phyloP scores from a whole-genome alignment of 2,888 invertebrate species.

The Chirona hameri region DNA sequence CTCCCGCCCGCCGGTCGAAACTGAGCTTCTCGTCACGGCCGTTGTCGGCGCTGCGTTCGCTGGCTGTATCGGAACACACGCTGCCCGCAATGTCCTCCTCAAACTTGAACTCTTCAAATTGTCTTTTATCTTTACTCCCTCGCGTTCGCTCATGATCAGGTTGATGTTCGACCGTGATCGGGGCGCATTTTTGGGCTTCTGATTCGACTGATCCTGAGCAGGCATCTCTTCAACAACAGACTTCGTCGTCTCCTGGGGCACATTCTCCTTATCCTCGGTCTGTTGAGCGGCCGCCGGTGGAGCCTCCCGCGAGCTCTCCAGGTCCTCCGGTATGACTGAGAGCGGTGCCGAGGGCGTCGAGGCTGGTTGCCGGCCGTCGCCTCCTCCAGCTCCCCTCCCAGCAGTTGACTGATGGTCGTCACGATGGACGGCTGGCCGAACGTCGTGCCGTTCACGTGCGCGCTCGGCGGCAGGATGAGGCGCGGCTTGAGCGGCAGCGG shows the following conservation, averaged over 20 bases:
- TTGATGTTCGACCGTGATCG: conserved; percentile 38
- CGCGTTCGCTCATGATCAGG: conserved; percentile 53
- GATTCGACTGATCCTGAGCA: background rate
- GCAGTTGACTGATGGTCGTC: conserved; percentile 42
- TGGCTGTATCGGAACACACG: conserved; percentile 34
- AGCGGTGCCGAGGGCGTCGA: background rate
- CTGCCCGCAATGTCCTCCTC: conserved; percentile 56
- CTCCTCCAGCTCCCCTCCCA: conserved; percentile 41
- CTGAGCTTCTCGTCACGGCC: conserved; percentile 46
- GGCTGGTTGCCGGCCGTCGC: conserved; percentile 47
- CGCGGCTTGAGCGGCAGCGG: conserved; percentile 22
- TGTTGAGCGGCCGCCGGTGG: background rate
- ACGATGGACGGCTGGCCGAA: conserved; percentile 38
- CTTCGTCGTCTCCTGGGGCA: background rate
- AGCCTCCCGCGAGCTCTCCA: background rate
- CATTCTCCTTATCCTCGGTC: background rate
- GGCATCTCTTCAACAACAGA: background rate
- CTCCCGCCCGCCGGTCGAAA: conserved; percentile 46
- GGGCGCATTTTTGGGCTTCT: conserved; percentile 51
- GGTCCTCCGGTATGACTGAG: conserved; percentile 2
- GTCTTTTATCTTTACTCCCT: conserved; percentile 64
- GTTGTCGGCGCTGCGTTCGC: conserved; percentile 32
- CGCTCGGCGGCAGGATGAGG: conserved; percentile 29
- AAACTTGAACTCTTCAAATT: conserved; percentile 74
- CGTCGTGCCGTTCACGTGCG: conserved; percentile 38